Evolutionary conservation across 1,140 invertebrate genomes (phyloP), one percentile per base, ranked within the genome.

Genomic region (Pristionchus pacificus): DNA sequence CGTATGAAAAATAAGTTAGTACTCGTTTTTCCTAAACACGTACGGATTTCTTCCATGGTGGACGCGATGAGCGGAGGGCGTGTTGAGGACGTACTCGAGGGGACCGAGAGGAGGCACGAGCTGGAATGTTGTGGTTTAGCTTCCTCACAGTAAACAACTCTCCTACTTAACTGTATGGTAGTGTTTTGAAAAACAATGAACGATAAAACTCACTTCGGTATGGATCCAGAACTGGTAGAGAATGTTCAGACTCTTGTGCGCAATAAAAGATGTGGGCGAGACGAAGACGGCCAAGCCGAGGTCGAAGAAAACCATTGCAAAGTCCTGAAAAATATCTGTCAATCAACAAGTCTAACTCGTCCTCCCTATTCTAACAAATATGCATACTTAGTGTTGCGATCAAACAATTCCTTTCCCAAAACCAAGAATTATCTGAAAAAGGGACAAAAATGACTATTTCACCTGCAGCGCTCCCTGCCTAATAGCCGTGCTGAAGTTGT

Each of bases 401-500:
- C n/a, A n/a, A n/a, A n/a, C n/a, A n/a, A n/a, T n/a, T n/a, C n/a
- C n/a, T n/a, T n/a, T n/a, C n/a, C n/a, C n/a, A n/a, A n/a, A n/a
- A n/a, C n/a, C n/a, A n/a, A n/a, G n/a, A n/a, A n/a, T n/a, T n/a
- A n/a, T n/a, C n/a, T n/a, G n/a, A n/a, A n/a, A n/a, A n/a, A n/a
- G n/a, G n/a, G n/a, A n/a, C n/a, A n/a, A 49, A 19, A 49, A 19
- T 49, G 38, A 49, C 6, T 10, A 49, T 19, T 49, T 6, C 19
- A 69, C 67, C 68, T 82, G 80, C 38, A 82, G 74, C 27, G 80
- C 80, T 28, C 82, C 80, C 71, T 81, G 80, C 27, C 80, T 55
- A 25, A 81, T 61, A 2, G 81, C 82, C 32, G 93, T 91, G 15
- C 90, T 89, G 77, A 95, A 86, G 86, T 95, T 95, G 85, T 93